These are phyloP conservation scores for Nomada flava DNA, from an alignment of 2,888 invertebrate genomes.

Conservation along the genomic window DNA sequence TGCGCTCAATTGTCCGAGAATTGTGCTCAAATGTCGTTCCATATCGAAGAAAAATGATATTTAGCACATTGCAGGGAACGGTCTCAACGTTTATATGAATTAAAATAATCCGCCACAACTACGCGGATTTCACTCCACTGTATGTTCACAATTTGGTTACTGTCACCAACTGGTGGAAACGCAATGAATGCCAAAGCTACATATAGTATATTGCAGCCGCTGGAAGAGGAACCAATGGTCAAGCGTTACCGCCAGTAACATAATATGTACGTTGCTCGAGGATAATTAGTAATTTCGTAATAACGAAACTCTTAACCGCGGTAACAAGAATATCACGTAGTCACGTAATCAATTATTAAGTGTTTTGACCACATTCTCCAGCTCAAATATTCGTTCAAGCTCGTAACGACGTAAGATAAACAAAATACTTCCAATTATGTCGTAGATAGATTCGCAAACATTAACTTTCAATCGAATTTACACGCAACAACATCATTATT, in stretches of 20 bases:
- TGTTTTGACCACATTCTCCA: not conserved
- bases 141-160: not conserved
- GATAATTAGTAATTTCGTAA: not conserved
- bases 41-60: no score
- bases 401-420: not conserved
- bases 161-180: slow-evolving; percentile 1
- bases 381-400: not conserved
- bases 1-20: no score
- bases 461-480: slow-evolving; percentile 1
- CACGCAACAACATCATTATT: not conserved
- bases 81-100: not conserved
- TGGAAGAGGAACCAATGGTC: not conserved
- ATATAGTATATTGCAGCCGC: not conserved
- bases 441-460: not conserved
- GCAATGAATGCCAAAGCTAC: not conserved
- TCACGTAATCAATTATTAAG: not conserved
- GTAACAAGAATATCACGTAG: not conserved
- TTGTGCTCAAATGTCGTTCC: no score
- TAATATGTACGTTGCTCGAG: no score
- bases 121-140: no score
- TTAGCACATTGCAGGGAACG: not conserved
- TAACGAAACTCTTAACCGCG: not conserved
- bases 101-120: not conserved
- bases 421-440: not conserved
- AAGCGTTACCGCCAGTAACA: not conserved